Evolutionary conservation across 2,113 vertebrate species (phyloP).

Genomic region (Lampris incognitus): DNA sequence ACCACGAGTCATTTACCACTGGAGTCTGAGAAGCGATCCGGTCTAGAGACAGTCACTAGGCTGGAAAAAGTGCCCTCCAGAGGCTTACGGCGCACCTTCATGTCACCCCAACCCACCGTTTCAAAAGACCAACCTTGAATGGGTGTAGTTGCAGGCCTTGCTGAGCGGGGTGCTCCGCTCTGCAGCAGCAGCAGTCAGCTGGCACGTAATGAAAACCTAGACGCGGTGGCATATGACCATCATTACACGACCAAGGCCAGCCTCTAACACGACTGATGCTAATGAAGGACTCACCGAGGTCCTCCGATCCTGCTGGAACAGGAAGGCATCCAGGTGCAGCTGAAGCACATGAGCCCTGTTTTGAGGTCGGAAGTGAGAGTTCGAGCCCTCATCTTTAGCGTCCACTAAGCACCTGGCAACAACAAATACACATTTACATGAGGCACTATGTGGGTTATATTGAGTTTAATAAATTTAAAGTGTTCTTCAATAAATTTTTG

Average conservation of each 20-base stretch:
- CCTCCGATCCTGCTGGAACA: conserved; percentile 47
- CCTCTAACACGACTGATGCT: neutral
- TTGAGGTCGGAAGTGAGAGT: conserved; percentile 22
- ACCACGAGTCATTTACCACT: neutral
- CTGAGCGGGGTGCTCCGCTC: conserved; percentile 15
- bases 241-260: neutral
- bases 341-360: neutral
- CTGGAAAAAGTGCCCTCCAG: too few relatives aligned
- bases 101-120: too few relatives aligned
- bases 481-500: too few relatives aligned
- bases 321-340: conserved; percentile 46
- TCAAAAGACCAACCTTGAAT: conserved; percentile 44
- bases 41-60: too few relatives aligned
- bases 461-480: too few relatives aligned
- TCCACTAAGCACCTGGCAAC: conserved; percentile 47
- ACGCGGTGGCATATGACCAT: neutral
- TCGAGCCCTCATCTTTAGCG: conserved; percentile 20
- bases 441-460: too few relatives aligned
- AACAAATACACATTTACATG: too few relatives aligned
- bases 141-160: conserved; percentile 56
- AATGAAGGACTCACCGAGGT: conserved; percentile 32
- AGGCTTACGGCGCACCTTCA: too few relatives aligned
- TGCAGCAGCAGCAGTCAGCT: conserved; percentile 33
- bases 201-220: conserved; percentile 61
- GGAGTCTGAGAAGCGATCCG: too few relatives aligned